Base-by-base conservation (phyloP, 2,113 vertebrate genomes). In the Equus przewalskii region DNA sequence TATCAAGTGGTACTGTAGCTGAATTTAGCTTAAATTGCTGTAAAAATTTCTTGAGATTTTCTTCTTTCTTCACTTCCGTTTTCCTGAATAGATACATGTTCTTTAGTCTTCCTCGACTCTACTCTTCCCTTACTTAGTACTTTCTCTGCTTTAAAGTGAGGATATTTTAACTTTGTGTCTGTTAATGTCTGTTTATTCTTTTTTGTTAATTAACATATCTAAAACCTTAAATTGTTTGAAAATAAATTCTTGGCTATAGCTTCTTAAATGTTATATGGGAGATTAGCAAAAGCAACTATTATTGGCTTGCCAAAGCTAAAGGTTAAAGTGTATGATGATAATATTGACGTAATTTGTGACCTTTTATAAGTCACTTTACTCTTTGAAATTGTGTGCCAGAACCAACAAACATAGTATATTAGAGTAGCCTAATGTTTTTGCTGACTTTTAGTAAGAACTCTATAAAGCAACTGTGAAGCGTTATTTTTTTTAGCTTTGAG, bases 371-470 rank as follows among this genome's bases (percentile, higher is more conserved):
- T 88, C 62, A 88, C 12, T 93, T 92, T 95, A 24, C 30, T 51
- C 56, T 96, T 96, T 87, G 44, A 96, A 95, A 95, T 91, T 90
- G 83, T 87, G n/a, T 86, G 56, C 36, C 33, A 89, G 22, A 83
- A 87, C 70, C 49, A 13, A 62, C 7, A 64, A 70, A 70, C 41
- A 62, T 78, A 91, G 3, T 72, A 21, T 80, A 56, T 26, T 64
- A 24, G 67, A 41, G 89, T 96, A 65, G 2, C 7, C 26, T 56
- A 56, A 88, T 86, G 44, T 73, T 87, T 89, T 91, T 96, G 36
- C 81, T 91, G 51, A 97, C 26, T 96, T 90, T 84, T 95, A 78
- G 62, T 1, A 87, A 95, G 41, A 87, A 76, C 21, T 93, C 14
- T 73, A 75, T 87, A 93, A 95, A 89, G 78, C 56, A 93, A 73